Base-by-base conservation (phyloP, 2,113 vertebrate genomes). In the Mesembrinibis cayennensis region DNA sequence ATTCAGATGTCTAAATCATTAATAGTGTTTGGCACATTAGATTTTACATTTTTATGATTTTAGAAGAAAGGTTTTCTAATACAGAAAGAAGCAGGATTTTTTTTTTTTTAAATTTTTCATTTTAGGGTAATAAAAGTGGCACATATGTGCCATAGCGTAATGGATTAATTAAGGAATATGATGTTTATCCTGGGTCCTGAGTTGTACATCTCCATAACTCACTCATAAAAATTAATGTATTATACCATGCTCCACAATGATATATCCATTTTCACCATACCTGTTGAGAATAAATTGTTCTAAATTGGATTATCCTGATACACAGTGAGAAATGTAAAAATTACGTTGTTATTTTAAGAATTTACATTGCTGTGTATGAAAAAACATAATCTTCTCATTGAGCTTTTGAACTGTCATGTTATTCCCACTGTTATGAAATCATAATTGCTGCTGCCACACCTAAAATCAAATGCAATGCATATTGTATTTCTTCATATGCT, bases 81-180 rank as follows among this genome's bases (percentile, higher is more conserved):
- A 94, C 77, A 93, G 90, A 47, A 42, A 94, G 95, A 97, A 61
- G 16, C 70, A 87, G 88, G 69, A 95, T 93, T 96, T 95, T n/a
- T 27, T 93, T 90, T 87, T 74, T 59, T 22, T 22, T 58, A 6
- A 9, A 92, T 97, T 97, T 97, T 97, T 98, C 97, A 98, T 97
- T 97, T 98, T 97, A 97, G 76, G 90, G 94, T 95, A 97, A 98
- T 98, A 98, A 98, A 98, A 98, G 93, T 90, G 96, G 97, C 97
- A 97, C 90, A 70, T 97, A 98, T 94, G 96, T 97, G 97, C 96
- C 87, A 67, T 79, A 96, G 95, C 42, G 42, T 98, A 98, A 98
- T 97, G 97, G 97, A 98, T 98, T 98, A 98, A 98, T 98, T 98
- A 98, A 98, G 97, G 97, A 97, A 97, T 97, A 97, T 95, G 90